Base-by-base conservation (phyloP, 2,797 vertebrate genomes). In the Leptodactylus fallax region DNA sequence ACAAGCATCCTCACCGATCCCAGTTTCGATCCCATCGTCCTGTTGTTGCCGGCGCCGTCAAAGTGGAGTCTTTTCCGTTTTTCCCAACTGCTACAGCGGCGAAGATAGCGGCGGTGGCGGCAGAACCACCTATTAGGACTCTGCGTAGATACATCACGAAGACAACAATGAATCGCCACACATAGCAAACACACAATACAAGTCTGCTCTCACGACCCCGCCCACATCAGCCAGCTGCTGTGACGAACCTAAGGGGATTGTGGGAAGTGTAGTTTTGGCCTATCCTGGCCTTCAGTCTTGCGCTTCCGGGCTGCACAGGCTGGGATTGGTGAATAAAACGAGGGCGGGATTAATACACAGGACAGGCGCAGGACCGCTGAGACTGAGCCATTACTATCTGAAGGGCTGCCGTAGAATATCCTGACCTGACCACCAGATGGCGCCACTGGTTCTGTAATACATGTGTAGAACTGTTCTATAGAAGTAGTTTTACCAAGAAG, bases 1-100 rank as follows among this genome's bases (percentile, higher is more conserved):
- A 72, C 36, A 23, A 3, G 53, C 67, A 78, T 19, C 53, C 86
- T 87, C 71, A 90, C 86, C 83, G 86, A 72, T 85, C 86, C 86
- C 86, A 90, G 79, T 90, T 85, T 12, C 27, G 36, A 13, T 90
- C 74, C 89, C 83, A 85, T 47, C 21, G 56, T 65, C 12, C 77
- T 19, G 76, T 58, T 11, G 10, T 7, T 12, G 10, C 47, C 2
- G 69, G 58, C 58, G 27, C 58, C 27, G 14, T 53, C 19, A 56
- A 4, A 7, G 19, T 36, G 7, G 63, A 27, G 3, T 71, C 84
- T 71, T 49, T 79, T 25, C 61, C 65, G n/a, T 45, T 71, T 72
- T 89, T 89, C 2, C 79, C 84, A 9, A 86, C 23, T 7, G 88
- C 84, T n/a, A 77, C 61, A 5, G 88, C 84, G 9, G 83, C 84